Percentiles rank a stretch among this genome's conserved stretches.
These are phyloP conservation scores for Dicerorhinus sumatrensis DNA, from an alignment of 2,113 vertebrate species.

Conservation along the genomic window DNA sequence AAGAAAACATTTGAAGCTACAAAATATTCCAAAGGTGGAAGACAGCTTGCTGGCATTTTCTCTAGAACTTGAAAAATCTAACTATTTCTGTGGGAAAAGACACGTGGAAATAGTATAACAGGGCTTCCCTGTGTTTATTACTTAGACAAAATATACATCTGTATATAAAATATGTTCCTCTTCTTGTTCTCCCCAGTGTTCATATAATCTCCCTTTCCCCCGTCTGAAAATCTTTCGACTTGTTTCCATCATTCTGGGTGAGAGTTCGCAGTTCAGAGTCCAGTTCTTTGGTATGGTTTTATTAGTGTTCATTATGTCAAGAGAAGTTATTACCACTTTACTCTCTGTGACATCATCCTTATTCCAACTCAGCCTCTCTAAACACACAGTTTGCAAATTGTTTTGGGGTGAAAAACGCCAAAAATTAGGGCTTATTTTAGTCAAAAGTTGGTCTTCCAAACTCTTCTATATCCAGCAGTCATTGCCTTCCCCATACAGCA, in stretches of 20 bases:
- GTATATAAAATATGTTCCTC: slow-evolving; percentile 1
- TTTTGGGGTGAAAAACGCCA: not conserved
- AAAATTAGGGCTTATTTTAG: not conserved
- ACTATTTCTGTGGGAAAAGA: slow-evolving; percentile 29
- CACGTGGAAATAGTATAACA: not conserved
- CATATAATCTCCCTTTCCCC: not conserved
- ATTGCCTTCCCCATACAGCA: not conserved
- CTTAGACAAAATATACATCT: not conserved
- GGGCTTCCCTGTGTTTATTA: not conserved
- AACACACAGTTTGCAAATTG: not conserved
- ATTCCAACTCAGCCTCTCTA: not conserved
- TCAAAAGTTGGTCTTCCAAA: slow-evolving; percentile 13
- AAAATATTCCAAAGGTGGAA: slow-evolving; percentile 38
- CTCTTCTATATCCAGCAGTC: not conserved
- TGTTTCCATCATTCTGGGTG: not conserved
- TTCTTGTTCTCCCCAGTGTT: not conserved
- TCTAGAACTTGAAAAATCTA: slow-evolving; percentile 50
- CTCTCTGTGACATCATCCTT: not conserved
- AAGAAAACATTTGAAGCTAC: slow-evolving; percentile 26
- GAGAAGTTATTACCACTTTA: slow-evolving; percentile 14
- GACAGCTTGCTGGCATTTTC: slow-evolving; percentile 31
- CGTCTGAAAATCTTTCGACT: not conserved
- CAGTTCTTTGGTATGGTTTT: not conserved
- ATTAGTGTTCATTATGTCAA: not conserved
- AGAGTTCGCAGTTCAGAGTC: not conserved